Conservation (phyloP, 2,113 vertebrate genomes). For the Daphoenositta chrysoptera region DNA sequence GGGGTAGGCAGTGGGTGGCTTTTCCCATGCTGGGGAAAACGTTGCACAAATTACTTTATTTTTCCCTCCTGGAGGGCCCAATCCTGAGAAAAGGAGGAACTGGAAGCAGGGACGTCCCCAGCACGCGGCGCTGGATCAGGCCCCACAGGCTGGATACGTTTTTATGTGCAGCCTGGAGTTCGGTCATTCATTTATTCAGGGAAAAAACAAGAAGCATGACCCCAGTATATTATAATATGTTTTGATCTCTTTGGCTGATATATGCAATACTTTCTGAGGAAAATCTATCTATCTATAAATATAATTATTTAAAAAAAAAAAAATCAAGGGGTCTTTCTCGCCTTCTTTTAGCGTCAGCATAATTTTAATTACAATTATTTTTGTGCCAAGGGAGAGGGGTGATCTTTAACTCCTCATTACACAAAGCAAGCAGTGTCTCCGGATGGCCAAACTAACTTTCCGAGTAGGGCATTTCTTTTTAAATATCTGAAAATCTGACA, state of each 20-base stretch:
- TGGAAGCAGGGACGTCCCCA: not conserved
- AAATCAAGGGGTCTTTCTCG: not conserved
- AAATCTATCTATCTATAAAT: not conserved
- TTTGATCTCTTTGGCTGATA: not conserved
- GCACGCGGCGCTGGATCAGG: not conserved
- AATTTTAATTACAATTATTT: not conserved
- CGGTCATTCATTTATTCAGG: not conserved
- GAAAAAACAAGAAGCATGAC: not conserved
- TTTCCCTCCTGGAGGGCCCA: slow-evolving; percentile 20
- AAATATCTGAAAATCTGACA: not conserved
- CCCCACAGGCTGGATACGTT: not conserved
- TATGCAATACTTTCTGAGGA: not conserved
- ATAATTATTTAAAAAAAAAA: not conserved
- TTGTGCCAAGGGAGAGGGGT: not conserved
- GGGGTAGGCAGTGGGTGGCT: not conserved
- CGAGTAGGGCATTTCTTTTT: not conserved
- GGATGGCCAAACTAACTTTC: slow-evolving; percentile 27
- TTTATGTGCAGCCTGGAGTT: not conserved
- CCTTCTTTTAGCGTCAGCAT: not conserved
- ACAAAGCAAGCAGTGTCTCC: not conserved
- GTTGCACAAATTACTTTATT: not conserved
- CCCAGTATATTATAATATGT: not conserved
- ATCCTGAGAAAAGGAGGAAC: slow-evolving; percentile 3
- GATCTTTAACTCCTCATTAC: not conserved
- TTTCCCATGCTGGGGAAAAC: not conserved